Percentiles rank a stretch among this genome's conserved stretches.
Conservation (phyloP, 2,888 invertebrate genomes). For the Synanthedon tipuliformis region DNA sequence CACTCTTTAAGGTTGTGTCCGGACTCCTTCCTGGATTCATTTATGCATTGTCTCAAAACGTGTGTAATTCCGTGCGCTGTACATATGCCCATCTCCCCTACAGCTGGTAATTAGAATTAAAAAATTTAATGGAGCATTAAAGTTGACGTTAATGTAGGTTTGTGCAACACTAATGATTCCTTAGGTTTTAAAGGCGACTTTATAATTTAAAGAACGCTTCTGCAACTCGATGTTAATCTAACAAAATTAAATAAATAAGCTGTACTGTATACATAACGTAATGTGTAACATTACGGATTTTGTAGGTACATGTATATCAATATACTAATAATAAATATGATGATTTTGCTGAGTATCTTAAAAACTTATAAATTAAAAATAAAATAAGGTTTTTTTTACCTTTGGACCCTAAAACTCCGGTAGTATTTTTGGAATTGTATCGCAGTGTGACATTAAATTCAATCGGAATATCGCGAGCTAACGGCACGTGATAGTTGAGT, state of each 20-base stretch:
- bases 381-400: constrained; percentile 33
- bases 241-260: too few species aligned
- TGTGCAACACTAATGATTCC: too few species aligned
- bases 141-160: too few species aligned
- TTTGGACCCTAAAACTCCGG: constrained; percentile 77
- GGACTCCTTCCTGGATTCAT: constrained; percentile 45
- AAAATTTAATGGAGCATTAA: too few species aligned
- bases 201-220: too few species aligned
- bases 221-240: too few species aligned
- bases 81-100: constrained; percentile 57
- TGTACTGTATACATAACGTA: too few species aligned
- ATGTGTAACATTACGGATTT: too few species aligned
- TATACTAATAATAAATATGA: too few species aligned
- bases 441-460: constrained; percentile 73
- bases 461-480: constrained; percentile 75
- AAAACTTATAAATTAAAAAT: neutral
- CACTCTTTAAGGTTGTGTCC: constrained; percentile 35
- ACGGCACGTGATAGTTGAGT: constrained; percentile 77
- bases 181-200: too few species aligned
- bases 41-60: constrained; percentile 39
- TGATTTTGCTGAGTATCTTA: neutral
- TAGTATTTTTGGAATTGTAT: constrained; percentile 72
- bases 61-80: constrained; percentile 39
- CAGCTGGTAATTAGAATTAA: constrained; percentile 27
- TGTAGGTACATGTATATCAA: too few species aligned